Conservation (phyloP, 37 sponge, comb jelly and placozoan species). For the Trichoplax adhaerens region DNA sequence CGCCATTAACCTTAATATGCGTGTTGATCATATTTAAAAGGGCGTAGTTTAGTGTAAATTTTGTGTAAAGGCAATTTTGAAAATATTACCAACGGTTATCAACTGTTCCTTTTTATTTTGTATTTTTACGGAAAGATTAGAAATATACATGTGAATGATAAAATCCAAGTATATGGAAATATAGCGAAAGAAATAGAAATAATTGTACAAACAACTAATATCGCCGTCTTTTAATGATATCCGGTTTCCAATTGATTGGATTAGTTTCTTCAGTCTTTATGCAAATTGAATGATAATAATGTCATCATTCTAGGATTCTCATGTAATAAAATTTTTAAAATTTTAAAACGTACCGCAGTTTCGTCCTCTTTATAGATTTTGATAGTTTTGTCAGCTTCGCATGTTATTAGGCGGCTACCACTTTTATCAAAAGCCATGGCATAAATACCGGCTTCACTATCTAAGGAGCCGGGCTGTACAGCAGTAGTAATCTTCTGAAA, state of each 20-base stretch:
- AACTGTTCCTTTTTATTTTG: too few species aligned
- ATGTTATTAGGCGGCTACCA: constrained; percentile 76
- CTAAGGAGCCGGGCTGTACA: constrained; percentile 95
- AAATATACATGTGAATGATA: too few species aligned
- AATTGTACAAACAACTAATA: constrained; percentile 19
- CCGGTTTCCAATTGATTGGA: constrained; percentile 75
- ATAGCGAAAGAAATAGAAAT: too few species aligned
- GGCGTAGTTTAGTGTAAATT: too few species aligned
- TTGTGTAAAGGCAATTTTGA: too few species aligned
- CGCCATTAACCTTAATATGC: too few species aligned
- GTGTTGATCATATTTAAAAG: too few species aligned
- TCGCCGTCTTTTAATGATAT: constrained; percentile 56
- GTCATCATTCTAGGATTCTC: neutral
- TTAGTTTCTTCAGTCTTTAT: constrained; percentile 74
- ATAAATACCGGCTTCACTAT: constrained; percentile 94
- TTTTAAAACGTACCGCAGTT: constrained; percentile 52
- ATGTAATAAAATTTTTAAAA: neutral
- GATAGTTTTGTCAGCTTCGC: constrained; percentile 94
- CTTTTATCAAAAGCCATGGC: constrained; percentile 68
- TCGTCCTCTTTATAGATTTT: constrained; percentile 97
- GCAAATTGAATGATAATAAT: constrained; percentile 1
- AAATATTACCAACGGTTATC: too few species aligned
- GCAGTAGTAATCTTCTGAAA: constrained; percentile 80
- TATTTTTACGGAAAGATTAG: too few species aligned
- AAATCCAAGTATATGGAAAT: too few species aligned